A percentile compares a stretch with the other conserved stretches of the same genome.
These are phyloP conservation scores for Nasua narica DNA, from an alignment of 2,797 vertebrate species.

Conservation along the genomic window DNA sequence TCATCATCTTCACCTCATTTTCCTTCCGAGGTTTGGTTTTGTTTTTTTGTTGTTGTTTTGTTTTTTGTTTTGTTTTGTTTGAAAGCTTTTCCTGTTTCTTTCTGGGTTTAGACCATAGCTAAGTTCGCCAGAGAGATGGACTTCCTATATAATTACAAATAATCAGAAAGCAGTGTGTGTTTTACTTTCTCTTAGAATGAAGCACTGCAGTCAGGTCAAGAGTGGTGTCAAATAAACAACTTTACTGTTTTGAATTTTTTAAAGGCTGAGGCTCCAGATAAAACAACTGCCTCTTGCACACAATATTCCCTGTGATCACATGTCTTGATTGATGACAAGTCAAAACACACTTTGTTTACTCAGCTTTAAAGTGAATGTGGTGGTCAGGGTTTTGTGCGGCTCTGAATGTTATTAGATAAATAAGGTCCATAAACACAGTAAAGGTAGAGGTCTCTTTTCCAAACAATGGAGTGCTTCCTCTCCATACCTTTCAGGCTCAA, in stretches of 20 bases:
- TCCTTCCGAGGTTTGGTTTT: not conserved
- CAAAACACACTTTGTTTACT: constrained; percentile 87
- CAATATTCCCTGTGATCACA: constrained; percentile 84
- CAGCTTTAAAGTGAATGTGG: constrained; percentile 85
- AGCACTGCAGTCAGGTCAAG: constrained; percentile 82
- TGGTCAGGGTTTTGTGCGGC: constrained; percentile 80
- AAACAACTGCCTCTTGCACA: constrained; percentile 85
- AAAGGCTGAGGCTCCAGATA: constrained; percentile 85
- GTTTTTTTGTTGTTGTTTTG: not conserved
- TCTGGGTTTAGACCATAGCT: constrained; percentile 78
- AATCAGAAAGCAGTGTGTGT: constrained; percentile 80
- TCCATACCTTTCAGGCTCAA: constrained; percentile 65
- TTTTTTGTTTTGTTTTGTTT: not conserved
- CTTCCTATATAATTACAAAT: constrained; percentile 79
- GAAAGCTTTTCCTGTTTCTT: constrained; percentile 74
- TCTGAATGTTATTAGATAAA: constrained; percentile 86
- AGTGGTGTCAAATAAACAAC: constrained; percentile 86
- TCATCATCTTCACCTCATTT: not conserved
- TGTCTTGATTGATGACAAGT: constrained; percentile 88
- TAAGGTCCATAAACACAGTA: constrained; percentile 80
- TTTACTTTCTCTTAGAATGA: constrained; percentile 84
- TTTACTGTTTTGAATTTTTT: constrained; percentile 88
- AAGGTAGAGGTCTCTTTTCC: constrained; percentile 79
- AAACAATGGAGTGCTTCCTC: constrained; percentile 75
- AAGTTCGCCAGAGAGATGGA: constrained; percentile 74